A percentile compares a stretch with the other conserved stretches of the same genome.
phyloP scores from a whole-genome alignment of 2,113 vertebrate genomes.

The Seriola aureovittata region DNA sequence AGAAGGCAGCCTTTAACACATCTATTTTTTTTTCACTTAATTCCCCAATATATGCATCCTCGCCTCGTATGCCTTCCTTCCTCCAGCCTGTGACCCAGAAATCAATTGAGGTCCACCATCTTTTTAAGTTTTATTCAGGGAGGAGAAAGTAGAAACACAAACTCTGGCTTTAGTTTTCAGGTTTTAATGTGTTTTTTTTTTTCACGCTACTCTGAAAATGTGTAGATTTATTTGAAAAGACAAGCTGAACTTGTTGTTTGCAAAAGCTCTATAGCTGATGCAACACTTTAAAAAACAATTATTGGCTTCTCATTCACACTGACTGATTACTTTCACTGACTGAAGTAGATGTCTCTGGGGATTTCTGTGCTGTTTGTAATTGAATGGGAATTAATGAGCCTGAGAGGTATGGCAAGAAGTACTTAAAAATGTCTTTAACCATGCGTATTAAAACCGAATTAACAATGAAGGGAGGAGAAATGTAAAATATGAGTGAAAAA shows the following conservation, averaged over 20 bases:
- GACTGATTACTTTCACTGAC: conserved; percentile 57
- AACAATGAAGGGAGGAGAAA: conserved; percentile 38
- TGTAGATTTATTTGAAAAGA: neutral
- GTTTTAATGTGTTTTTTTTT: neutral
- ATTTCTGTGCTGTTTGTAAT: conserved; percentile 60
- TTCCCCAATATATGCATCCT: conserved; percentile 12
- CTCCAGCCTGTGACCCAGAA: conserved; percentile 12
- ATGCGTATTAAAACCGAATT: conserved; percentile 26
- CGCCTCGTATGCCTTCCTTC: neutral
- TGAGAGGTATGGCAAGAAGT: conserved; percentile 38
- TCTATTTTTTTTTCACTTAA: conserved; percentile 24
- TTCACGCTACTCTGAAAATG: neutral
- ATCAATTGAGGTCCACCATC: conserved; percentile 5
- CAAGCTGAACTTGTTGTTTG: conserved; percentile 26
- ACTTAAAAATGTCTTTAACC: conserved; percentile 52
- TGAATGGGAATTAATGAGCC: conserved; percentile 67
- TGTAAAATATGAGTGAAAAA: conserved; percentile 3
- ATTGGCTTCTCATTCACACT: conserved; percentile 60
- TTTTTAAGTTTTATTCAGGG: conserved; percentile 10
- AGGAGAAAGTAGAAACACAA: neutral
- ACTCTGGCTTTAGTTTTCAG: neutral
- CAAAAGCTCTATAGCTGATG: conserved; percentile 27
- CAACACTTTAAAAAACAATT: conserved; percentile 56
- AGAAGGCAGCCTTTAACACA: conserved; percentile 6
- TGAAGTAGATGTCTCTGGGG: conserved; percentile 62